Percentiles rank a stretch among this genome's conserved stretches.
phyloP scores from a whole-genome alignment of 2,113 vertebrate genomes.

The Menura novaehollandiae region DNA sequence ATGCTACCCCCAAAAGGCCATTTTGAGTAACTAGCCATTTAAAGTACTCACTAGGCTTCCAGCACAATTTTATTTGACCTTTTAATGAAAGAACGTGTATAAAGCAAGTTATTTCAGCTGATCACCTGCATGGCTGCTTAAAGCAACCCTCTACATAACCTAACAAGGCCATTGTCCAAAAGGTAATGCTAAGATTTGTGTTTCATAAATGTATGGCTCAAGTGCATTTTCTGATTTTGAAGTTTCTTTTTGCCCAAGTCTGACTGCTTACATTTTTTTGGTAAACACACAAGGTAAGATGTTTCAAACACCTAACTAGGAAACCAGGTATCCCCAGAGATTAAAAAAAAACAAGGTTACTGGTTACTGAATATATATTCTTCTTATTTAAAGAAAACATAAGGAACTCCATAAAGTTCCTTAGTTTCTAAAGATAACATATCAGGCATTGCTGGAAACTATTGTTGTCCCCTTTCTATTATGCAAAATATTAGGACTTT shows the following conservation, averaged over 20 bases:
- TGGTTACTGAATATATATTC: background rate
- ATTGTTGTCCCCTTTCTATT: background rate
- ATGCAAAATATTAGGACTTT: background rate
- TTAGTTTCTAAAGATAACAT: background rate
- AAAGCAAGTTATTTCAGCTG: conserved; percentile 6
- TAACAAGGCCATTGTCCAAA: background rate
- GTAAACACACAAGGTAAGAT: background rate
- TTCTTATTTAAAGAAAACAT: background rate
- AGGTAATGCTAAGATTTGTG: background rate
- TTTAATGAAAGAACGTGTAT: conserved; percentile 31
- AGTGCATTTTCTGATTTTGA: background rate
- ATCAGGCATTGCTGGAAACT: background rate
- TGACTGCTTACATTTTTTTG: background rate
- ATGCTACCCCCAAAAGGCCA: background rate
- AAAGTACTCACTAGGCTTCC: conserved; percentile 16
- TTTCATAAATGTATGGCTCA: background rate
- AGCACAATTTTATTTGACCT: conserved; percentile 61
- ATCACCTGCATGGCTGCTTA: conserved; percentile 1
- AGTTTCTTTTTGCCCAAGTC: background rate
- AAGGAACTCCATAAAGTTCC: background rate
- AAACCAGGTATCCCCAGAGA: background rate
- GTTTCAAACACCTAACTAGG: background rate
- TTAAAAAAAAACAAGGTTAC: background rate
- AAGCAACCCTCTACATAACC: background rate
- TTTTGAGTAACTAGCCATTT: conserved; percentile 28